A percentile compares a stretch with the other conserved stretches of the same genome.
Conservation (phyloP, 2,113 vertebrate genomes). For the Xiphophorus hellerii region DNA sequence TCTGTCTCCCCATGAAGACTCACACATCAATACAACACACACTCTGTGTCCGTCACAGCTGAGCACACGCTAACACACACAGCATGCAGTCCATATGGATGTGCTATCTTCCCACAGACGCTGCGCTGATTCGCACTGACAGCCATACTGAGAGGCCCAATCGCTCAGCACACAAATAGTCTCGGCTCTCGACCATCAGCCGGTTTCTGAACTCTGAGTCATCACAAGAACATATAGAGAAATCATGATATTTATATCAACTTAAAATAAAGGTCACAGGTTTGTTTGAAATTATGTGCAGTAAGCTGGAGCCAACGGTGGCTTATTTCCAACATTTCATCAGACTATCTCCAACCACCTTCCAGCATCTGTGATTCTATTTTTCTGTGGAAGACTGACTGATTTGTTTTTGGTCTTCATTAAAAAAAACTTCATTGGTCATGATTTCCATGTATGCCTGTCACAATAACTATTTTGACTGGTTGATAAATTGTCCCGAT, state of each 20-base stretch:
- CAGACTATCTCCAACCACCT: not conserved
- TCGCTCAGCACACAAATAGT: constrained; percentile 65
- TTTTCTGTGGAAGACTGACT: not conserved
- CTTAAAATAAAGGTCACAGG: not conserved
- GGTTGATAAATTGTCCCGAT: no score
- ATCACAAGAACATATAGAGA: not conserved
- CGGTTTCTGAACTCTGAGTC: constrained; percentile 4
- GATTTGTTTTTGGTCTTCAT: not conserved
- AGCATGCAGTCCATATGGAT: constrained; percentile 64
- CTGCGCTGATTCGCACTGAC: constrained; percentile 58
- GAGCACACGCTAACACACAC: constrained; percentile 18
- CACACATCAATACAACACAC: constrained; percentile 52
- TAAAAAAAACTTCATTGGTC: no score
- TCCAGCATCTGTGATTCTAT: constrained; percentile 14
- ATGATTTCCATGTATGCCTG: not conserved
- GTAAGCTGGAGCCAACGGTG: constrained; percentile 3
- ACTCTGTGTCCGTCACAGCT: constrained; percentile 13
- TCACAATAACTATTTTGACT: no score
- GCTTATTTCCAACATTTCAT: constrained; percentile 7
- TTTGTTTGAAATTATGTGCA: not conserved
- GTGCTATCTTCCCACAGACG: constrained; percentile 57
- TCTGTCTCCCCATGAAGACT: constrained; percentile 61
- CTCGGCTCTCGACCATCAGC: constrained; percentile 50
- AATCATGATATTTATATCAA: not conserved
- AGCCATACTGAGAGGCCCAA: constrained; percentile 52